A percentile compares a stretch with the other conserved stretches of the same genome.
These are phyloP conservation scores for Oithona nana DNA, from an alignment of 2,888 invertebrate genomes.

Conservation along the genomic window DNA sequence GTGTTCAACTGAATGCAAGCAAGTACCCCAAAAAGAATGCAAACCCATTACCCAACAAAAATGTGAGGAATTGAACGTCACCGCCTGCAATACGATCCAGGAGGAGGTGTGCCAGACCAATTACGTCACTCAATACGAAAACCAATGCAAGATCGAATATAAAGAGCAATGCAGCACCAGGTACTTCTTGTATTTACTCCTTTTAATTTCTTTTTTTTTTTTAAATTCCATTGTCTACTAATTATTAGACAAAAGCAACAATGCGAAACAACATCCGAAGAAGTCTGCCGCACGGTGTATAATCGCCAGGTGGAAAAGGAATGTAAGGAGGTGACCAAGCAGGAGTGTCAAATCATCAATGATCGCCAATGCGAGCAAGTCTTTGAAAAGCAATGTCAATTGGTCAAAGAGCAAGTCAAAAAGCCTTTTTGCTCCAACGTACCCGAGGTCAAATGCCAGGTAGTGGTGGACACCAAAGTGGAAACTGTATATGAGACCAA, in stretches of 20 bases:
- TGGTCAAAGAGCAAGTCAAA: background rate
- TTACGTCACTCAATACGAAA: background rate
- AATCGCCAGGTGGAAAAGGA: background rate
- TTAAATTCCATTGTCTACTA: no score
- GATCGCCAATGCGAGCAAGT: slow-evolving; percentile 15
- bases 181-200: background rate
- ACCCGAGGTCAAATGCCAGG: background rate
- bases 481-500: background rate
- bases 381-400: background rate
- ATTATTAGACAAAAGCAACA: background rate
- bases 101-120: slow-evolving; percentile 9
- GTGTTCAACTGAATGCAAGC: slow-evolving; percentile 2
- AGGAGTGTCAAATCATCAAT: slow-evolving; percentile 10
- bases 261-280: slow-evolving; percentile 9
- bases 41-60: background rate
- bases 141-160: slow-evolving; percentile 8
- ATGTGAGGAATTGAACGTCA: background rate
- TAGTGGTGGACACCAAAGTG: slow-evolving; percentile 3
- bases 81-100: slow-evolving; percentile 9
- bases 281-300: background rate
- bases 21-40: slow-evolving; percentile 3
- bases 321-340: slow-evolving; percentile 5
- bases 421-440: background rate
- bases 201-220: background rate
- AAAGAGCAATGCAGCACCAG: slow-evolving; percentile 13